phyloP scores from a whole-genome alignment of 2,797 vertebrate genomes.

The Spatula versicolor region DNA sequence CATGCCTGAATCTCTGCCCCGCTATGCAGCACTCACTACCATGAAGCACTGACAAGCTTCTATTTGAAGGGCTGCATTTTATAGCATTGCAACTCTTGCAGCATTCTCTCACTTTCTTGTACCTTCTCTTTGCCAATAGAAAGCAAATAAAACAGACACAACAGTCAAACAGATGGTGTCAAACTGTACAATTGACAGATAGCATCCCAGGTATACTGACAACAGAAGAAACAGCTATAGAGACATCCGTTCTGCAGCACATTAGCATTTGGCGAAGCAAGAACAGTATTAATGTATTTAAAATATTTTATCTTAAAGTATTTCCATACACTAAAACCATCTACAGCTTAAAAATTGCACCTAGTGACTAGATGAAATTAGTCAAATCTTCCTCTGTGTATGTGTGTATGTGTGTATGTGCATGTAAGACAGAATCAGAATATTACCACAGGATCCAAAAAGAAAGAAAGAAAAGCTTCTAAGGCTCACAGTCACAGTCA shows the following conservation, averaged over 20 bases:
- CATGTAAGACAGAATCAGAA: not conserved
- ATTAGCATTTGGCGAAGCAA: not conserved
- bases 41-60: fast-evolving
- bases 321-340: not conserved
- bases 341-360: not conserved
- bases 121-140: not conserved
- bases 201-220: fast-evolving
- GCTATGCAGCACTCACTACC: fast-evolving
- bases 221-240: not conserved
- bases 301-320: not conserved
- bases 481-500: not conserved
- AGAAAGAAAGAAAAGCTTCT: not conserved
- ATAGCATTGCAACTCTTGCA: not conserved
- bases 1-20: too few relatives aligned
- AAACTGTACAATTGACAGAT: not conserved
- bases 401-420: not conserved
- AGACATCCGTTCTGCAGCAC: not conserved
- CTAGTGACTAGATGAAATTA: not conserved
- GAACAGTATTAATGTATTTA: too few relatives aligned
- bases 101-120: fast-evolving
- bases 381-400: not conserved
- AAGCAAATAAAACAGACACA: not conserved
- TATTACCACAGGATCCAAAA: not conserved
- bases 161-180: not conserved
- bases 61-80: not conserved